Evolutionary conservation across 2,113 vertebrate genomes (phyloP).

Genomic region (Butorides virescens): DNA sequence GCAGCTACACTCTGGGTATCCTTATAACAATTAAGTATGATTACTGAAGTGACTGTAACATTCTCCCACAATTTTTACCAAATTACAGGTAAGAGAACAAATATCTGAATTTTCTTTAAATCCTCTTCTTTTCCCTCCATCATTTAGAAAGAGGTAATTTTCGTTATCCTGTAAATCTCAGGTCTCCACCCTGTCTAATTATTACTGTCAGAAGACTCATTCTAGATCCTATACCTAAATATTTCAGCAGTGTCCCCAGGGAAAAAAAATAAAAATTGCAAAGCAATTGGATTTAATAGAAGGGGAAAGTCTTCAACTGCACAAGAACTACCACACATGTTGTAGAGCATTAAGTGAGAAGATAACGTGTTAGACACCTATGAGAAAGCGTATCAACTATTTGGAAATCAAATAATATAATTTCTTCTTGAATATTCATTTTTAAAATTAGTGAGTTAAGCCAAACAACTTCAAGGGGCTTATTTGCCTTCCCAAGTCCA

Average conservation of each 20-base stretch:
- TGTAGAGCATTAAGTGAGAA: background rate
- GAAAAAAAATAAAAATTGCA: background rate
- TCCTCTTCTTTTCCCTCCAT: background rate
- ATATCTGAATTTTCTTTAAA: background rate
- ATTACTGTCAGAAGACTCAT: background rate
- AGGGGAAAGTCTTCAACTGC: background rate
- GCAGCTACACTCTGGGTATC: background rate
- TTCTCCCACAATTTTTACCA: background rate
- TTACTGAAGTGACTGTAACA: background rate
- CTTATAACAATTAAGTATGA: background rate
- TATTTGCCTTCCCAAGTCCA: background rate
- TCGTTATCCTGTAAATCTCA: background rate
- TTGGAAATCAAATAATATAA: background rate
- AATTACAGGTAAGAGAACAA: background rate
- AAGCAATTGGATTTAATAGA: background rate
- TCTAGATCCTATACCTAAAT: background rate
- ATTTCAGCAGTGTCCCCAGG: background rate
- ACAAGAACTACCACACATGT: background rate
- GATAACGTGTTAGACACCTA: background rate
- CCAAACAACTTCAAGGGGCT: background rate
- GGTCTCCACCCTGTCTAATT: background rate
- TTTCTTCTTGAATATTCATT: constrained; percentile 47
- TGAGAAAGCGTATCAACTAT: background rate
- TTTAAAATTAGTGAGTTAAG: background rate
- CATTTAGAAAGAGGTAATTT: background rate